These are phyloP conservation scores for Ophion costatus DNA, from an alignment of 2,888 invertebrate genomes.

Conservation along the genomic window DNA sequence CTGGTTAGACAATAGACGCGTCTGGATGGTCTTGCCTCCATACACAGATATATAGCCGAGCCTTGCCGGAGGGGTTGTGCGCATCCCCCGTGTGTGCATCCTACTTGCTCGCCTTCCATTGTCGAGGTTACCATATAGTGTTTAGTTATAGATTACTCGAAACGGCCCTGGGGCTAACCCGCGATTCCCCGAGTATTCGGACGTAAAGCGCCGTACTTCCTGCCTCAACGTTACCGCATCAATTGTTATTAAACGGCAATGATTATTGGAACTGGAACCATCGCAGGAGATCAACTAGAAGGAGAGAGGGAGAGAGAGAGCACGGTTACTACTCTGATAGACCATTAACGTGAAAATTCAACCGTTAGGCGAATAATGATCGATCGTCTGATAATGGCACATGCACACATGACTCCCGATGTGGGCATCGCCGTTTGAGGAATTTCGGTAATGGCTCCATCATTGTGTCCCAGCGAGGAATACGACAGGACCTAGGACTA, in stretches of 20 bases:
- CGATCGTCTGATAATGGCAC: conserved; percentile 71
- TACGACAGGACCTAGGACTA: conserved; percentile 2
- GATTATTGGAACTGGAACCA: conserved; percentile 77
- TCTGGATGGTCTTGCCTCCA: conserved; percentile 61
- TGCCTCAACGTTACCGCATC: conserved; percentile 74
- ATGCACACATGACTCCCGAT: conserved; percentile 51
- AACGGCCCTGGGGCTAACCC: conserved; percentile 59
- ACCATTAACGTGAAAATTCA: conserved; percentile 76
- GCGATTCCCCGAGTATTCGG: conserved; percentile 61
- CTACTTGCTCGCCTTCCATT: conserved; percentile 34
- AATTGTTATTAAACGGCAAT: conserved; percentile 82
- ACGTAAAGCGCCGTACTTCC: conserved; percentile 78
- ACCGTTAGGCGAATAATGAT: conserved; percentile 73
- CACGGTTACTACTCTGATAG: conserved; percentile 78
- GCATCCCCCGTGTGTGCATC: conserved; percentile 24
- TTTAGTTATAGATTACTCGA: conserved; percentile 66
- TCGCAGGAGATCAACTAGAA: conserved; percentile 23
- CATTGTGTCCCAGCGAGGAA: conserved; percentile 66
- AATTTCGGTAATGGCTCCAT: conserved; percentile 74
- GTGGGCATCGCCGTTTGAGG: conserved; percentile 51
- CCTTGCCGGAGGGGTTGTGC: conserved; percentile 44
- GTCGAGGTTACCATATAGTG: conserved; percentile 38
- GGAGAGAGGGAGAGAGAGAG: conserved; percentile 21
- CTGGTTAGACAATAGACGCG: conserved; percentile 67
- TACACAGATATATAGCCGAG: conserved; percentile 38